A percentile compares a stretch with the other conserved stretches of the same genome.
Conservation (phyloP, 2,113 vertebrate species). For the Perognathus longimembris region DNA sequence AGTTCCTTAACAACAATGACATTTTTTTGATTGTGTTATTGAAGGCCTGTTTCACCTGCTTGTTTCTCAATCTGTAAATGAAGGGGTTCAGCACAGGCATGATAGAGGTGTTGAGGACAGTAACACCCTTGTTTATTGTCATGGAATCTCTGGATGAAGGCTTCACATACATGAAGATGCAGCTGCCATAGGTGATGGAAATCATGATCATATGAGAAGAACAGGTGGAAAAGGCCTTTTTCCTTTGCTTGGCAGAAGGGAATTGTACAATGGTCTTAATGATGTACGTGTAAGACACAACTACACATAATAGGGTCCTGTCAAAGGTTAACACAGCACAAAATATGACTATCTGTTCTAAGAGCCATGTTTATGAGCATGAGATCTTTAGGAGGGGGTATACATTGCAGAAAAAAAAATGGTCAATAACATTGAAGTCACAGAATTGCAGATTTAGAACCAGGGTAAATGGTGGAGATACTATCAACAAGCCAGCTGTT, state of each 20-base stretch:
- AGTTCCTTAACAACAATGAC: neutral
- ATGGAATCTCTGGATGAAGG: neutral
- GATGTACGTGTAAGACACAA: slow-evolving; percentile 29
- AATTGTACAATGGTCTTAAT: slow-evolving; percentile 30
- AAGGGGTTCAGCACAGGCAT: neutral
- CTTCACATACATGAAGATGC: slow-evolving; percentile 17
- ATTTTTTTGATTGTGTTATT: neutral
- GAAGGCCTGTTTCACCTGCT: slow-evolving; percentile 24
- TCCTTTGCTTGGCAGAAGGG: neutral
- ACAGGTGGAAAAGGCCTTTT: slow-evolving; percentile 66
- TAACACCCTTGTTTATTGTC: neutral
- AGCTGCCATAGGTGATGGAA: slow-evolving; percentile 32
- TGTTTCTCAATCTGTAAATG: slow-evolving; percentile 26
- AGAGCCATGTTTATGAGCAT: slow-evolving; percentile 16
- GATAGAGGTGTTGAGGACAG: neutral
- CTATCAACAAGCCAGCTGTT: slow-evolving; percentile 19
- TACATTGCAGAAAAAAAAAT: slow-evolving; percentile 50
- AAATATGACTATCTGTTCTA: slow-evolving; percentile 2
- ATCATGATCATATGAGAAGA: slow-evolving; percentile 57
- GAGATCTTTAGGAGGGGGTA: slow-evolving; percentile 42
- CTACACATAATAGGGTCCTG: neutral
- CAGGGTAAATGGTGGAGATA: slow-evolving; percentile 43
- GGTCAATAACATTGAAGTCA: slow-evolving; percentile 49
- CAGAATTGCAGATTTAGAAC: slow-evolving; percentile 55
- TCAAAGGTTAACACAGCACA: slow-evolving; percentile 38